Evolutionary conservation across 2,797 vertebrate species (phyloP).

Genomic region (Momotus momota): DNA sequence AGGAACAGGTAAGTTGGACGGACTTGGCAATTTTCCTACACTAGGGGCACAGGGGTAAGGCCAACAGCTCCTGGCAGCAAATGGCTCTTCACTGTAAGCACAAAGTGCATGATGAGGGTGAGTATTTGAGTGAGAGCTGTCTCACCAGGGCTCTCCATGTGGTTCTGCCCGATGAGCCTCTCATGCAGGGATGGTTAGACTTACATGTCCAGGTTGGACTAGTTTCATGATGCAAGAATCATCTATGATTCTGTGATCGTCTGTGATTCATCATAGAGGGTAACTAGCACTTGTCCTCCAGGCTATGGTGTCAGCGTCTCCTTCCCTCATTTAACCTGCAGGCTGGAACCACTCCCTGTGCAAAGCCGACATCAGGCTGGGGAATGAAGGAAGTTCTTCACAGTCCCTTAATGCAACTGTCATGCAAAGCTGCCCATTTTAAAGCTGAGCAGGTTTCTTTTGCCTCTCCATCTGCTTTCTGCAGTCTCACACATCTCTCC

Average conservation of each 20-base stretch:
- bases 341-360: not conserved
- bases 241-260: not conserved
- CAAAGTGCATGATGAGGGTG: not conserved
- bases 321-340: not conserved
- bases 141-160: not conserved
- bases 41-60: not conserved
- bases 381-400: not conserved
- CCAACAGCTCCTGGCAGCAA: not conserved
- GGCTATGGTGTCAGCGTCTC: not conserved
- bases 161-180: not conserved
- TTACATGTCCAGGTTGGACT: fast-evolving
- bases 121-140: not conserved
- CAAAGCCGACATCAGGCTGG: not conserved
- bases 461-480: not conserved
- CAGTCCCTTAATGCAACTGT: not conserved
- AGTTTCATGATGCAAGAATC: not conserved
- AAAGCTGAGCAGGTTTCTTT: not conserved
- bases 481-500: not conserved
- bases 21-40: not conserved
- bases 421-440: not conserved
- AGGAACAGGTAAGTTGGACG: not conserved
- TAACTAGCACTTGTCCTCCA: not conserved
- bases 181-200: not conserved
- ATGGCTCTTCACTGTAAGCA: not conserved
- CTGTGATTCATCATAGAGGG: not conserved